Conservation (phyloP, 2,888 invertebrate species). For the Pachymerium ferrugineum region DNA sequence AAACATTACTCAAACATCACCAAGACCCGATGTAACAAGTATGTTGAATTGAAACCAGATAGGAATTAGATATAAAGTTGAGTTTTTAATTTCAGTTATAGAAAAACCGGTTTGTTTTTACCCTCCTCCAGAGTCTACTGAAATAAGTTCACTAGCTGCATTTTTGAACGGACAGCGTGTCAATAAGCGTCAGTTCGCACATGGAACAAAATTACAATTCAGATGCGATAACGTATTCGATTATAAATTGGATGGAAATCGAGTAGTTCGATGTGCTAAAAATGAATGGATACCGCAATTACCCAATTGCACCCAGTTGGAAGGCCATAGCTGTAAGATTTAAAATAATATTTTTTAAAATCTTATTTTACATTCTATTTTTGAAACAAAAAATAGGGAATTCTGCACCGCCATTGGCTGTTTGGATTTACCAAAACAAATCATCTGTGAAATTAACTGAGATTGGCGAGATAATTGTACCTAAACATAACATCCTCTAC, state of each 20-base stretch:
- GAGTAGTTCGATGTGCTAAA: not conserved
- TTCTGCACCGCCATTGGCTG: not conserved
- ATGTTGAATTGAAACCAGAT: too few relatives aligned
- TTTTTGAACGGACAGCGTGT: not conserved
- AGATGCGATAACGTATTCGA: not conserved
- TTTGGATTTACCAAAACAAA: not conserved
- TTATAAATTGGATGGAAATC: not conserved
- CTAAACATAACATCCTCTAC: not conserved
- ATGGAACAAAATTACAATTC: not conserved
- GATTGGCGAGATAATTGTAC: not conserved
- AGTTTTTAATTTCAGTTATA: too few relatives aligned
- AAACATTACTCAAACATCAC: too few relatives aligned
- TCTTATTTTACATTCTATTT: too few relatives aligned
- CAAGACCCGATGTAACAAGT: not conserved
- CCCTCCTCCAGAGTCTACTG: too few relatives aligned
- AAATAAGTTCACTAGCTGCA: not conserved
- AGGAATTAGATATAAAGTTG: too few relatives aligned
- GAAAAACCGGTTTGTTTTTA: too few relatives aligned
- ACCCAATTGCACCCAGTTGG: not conserved
- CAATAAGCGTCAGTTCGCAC: not conserved
- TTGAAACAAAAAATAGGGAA: not conserved
- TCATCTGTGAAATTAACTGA: not conserved
- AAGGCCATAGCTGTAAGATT: not conserved
- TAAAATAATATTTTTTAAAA: not conserved
- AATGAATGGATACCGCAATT: not conserved